Evolutionary conservation across 92 coral and sea anemone genomes (phyloP).

Genomic region (Hydrozoanthus gracilis): DNA sequence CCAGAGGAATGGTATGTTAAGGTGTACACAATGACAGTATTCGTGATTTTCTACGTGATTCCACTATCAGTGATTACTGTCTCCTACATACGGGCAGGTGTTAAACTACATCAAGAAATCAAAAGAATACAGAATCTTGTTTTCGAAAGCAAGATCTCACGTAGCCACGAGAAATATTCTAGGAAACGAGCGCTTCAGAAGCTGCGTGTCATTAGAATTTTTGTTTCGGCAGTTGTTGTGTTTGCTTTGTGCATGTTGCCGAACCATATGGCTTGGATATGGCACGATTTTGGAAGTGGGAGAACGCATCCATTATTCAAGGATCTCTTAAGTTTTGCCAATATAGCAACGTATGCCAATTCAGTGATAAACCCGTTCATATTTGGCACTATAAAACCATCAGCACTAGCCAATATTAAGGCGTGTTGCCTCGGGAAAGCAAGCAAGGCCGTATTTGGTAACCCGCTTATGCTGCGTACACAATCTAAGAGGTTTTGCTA

Average conservation of each 20-base stretch:
- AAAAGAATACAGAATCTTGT: neutral
- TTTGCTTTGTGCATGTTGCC: slow-evolving; percentile 38
- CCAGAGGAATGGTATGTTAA: slow-evolving; percentile 79
- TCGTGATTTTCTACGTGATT: slow-evolving; percentile 77
- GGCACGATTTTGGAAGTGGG: slow-evolving; percentile 37
- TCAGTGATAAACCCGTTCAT: slow-evolving; percentile 34
- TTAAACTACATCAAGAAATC: slow-evolving; percentile 50
- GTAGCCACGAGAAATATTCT: slow-evolving; percentile 30
- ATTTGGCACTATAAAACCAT: slow-evolving; percentile 35
- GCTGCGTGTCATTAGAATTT: slow-evolving; percentile 24
- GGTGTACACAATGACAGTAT: slow-evolving; percentile 78
- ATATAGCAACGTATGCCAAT: slow-evolving; percentile 23
- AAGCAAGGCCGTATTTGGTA: neutral
- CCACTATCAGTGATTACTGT: slow-evolving; percentile 82
- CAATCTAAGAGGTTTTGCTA: slow-evolving; percentile 18
- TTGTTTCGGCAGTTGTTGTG: slow-evolving; percentile 30
- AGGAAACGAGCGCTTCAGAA: slow-evolving; percentile 40
- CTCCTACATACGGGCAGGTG: slow-evolving; percentile 86
- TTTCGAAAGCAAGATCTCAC: slow-evolving; percentile 15
- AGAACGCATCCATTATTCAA: slow-evolving; percentile 19
- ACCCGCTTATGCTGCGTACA: slow-evolving; percentile 41
- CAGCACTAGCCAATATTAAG: slow-evolving; percentile 22
- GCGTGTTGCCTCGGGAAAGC: slow-evolving; percentile 27
- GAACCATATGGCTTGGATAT: slow-evolving; percentile 45
- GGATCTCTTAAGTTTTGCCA: slow-evolving; percentile 36